Percentiles rank a stretch among this genome's conserved stretches.
Conservation (phyloP, 2,113 vertebrate genomes). For the Campylomormyrus numenius region DNA sequence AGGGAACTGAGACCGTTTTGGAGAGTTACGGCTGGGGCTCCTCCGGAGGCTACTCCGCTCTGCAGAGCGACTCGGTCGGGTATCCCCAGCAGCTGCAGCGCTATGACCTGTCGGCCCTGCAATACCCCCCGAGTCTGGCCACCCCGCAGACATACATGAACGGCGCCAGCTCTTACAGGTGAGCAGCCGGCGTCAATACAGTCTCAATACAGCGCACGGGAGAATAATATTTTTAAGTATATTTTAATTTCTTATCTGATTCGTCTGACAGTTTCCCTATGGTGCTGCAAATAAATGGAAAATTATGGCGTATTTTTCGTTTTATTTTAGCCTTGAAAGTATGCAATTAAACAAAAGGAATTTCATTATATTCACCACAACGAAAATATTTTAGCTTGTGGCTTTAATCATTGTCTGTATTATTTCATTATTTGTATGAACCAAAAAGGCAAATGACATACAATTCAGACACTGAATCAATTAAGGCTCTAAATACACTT, state of each 20-base stretch:
- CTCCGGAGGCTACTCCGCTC: slow-evolving; percentile 31
- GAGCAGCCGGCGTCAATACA: slow-evolving; percentile 4
- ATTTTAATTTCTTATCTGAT: neutral
- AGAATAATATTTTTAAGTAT: neutral
- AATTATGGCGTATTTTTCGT: neutral
- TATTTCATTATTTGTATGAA: neutral
- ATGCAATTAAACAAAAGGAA: neutral
- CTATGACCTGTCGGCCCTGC: slow-evolving; percentile 35
- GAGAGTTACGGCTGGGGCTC: slow-evolving; percentile 43
- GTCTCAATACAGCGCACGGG: neutral
- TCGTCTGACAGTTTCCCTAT: neutral
- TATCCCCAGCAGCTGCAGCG: slow-evolving; percentile 43
- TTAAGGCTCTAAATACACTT: neutral
- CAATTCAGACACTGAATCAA: neutral
- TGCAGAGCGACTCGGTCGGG: slow-evolving; percentile 38
- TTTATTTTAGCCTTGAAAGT: neutral
- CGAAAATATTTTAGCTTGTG: neutral
- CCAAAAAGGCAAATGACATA: neutral
- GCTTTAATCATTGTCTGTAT: neutral
- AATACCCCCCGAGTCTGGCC: slow-evolving; percentile 32
- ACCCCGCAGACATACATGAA: slow-evolving; percentile 42
- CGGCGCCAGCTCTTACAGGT: slow-evolving; percentile 41
- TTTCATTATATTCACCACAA: neutral
- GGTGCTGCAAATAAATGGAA: neutral
- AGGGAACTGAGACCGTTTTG: slow-evolving; percentile 31